Percentiles rank a stretch among this genome's conserved stretches.
Conservation (phyloP, 2,888 invertebrate genomes). For the Thymelicus sylvestris region DNA sequence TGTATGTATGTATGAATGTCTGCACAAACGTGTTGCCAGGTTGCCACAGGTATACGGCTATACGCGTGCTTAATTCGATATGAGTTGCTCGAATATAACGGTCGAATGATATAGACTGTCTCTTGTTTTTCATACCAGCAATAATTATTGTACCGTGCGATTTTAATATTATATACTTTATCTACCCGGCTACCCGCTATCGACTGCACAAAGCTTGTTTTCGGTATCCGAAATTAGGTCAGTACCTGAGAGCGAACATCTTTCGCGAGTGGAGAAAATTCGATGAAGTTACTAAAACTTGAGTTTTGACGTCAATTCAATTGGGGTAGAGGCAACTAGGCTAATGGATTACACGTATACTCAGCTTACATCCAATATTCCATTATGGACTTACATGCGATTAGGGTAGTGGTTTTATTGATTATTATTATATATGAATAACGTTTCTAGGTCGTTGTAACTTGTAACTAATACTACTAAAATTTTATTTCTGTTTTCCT, state of each 20-base stretch:
- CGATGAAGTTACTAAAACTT: constrained; percentile 10
- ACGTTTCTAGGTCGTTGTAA: no score
- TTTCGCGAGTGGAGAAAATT: constrained; percentile 9
- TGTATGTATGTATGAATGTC: constrained; percentile 5
- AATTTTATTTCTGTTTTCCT: not conserved
- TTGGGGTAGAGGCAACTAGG: constrained; percentile 14
- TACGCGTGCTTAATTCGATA: constrained; percentile 22
- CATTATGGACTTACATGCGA: constrained; percentile 1
- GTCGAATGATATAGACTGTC: constrained; percentile 5
- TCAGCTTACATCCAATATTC: constrained; percentile 10
- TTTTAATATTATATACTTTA: not conserved
- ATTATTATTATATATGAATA: not conserved
- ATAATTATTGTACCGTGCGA: not conserved
- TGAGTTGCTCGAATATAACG: constrained; percentile 13
- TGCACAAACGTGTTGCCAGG: constrained; percentile 32
- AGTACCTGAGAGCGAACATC: not conserved
- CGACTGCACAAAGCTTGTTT: not conserved
- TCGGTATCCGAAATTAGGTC: constrained; percentile 11
- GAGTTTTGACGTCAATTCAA: constrained; percentile 19
- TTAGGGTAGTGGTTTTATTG: not conserved
- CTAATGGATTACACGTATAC: constrained; percentile 16
- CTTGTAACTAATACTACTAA: not conserved
- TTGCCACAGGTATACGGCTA: constrained; percentile 13
- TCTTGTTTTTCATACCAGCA: not conserved
- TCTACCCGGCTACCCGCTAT: no score